Conservation (phyloP, 2,888 invertebrate genomes). For the Andricus curvator region DNA sequence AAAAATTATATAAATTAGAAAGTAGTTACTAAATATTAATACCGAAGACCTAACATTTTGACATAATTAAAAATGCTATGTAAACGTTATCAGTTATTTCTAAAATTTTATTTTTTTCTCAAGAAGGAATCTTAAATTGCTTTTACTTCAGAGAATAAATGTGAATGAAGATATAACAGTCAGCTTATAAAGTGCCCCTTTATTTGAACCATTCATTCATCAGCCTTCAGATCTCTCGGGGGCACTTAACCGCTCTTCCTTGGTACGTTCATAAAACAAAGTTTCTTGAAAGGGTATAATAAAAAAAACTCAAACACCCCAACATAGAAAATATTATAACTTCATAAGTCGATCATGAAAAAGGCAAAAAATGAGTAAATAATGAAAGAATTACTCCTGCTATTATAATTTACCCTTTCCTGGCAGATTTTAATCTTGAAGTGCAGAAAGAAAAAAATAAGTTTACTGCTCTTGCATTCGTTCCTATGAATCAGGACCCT, state of each 20-base stretch:
- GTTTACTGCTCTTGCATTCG: slow-evolving; percentile 1
- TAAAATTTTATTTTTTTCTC: not conserved
- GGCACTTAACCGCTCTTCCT: not conserved
- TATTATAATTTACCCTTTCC: slow-evolving; percentile 1
- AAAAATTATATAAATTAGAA: not conserved
- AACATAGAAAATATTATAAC: not conserved
- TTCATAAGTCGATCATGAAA: not conserved
- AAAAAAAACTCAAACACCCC: not conserved
- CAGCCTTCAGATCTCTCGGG: slow-evolving; percentile 4
- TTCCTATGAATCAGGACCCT: not conserved
- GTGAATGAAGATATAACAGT: not conserved
- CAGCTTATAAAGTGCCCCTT: not conserved
- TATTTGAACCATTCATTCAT: not conserved
- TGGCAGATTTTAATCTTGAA: slow-evolving; percentile 12
- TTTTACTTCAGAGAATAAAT: not conserved
- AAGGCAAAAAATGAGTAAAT: not conserved
- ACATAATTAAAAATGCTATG: no score
- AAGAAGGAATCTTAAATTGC: not conserved
- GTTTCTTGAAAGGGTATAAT: no score
- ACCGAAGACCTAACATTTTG: no score
- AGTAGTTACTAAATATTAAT: no score
- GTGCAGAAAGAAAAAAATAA: not conserved
- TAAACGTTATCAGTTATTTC: not conserved
- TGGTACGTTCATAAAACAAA: not conserved
- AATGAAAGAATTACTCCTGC: not conserved